Conservation (phyloP, 1,140 invertebrate species). For the Cotesia vestalis region DNA sequence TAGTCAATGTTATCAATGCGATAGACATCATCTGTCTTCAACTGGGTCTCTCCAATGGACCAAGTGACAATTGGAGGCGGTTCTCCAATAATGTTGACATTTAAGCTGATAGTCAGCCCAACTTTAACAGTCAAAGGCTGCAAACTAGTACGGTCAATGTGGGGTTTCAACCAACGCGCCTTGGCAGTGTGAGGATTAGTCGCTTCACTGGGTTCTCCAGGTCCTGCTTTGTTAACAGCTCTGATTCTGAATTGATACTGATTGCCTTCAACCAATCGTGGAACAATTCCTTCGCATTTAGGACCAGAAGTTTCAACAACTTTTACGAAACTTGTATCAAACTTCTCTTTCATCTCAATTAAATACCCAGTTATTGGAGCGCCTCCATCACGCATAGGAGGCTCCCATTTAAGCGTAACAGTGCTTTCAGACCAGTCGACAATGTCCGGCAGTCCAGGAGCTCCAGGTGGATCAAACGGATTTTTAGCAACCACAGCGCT, state of each 20-base stretch:
- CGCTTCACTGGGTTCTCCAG: slow-evolving; percentile 92
- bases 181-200: slow-evolving; percentile 96
- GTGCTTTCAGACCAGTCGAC: slow-evolving; percentile 92
- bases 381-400: slow-evolving; percentile 93
- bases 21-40: slow-evolving; percentile 73
- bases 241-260: slow-evolving; percentile 94
- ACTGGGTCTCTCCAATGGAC: slow-evolving; percentile 83
- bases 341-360: slow-evolving; percentile 87
- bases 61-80: slow-evolving; percentile 93
- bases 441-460: slow-evolving; percentile 92
- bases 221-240: slow-evolving; percentile 95
- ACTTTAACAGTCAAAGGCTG: slow-evolving; percentile 87
- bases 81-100: slow-evolving; percentile 93
- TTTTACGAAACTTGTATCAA: slow-evolving; percentile 72
- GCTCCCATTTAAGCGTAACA: slow-evolving; percentile 95
- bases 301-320: slow-evolving; percentile 82
- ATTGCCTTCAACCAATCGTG: slow-evolving; percentile 91
- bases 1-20: slow-evolving; percentile 88
- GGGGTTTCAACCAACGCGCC: slow-evolving; percentile 88
- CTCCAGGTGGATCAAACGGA: slow-evolving; percentile 88
- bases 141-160: slow-evolving; percentile 90
- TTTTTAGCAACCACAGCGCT: slow-evolving; percentile 91
- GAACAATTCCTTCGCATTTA: slow-evolving; percentile 82
- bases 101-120: slow-evolving; percentile 88
- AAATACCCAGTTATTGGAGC: slow-evolving; percentile 95